Percentiles rank a stretch among this genome's conserved stretches.
These are phyloP conservation scores for Zophobas atratus DNA, from an alignment of 1,140 invertebrate genomes.

Conservation along the genomic window DNA sequence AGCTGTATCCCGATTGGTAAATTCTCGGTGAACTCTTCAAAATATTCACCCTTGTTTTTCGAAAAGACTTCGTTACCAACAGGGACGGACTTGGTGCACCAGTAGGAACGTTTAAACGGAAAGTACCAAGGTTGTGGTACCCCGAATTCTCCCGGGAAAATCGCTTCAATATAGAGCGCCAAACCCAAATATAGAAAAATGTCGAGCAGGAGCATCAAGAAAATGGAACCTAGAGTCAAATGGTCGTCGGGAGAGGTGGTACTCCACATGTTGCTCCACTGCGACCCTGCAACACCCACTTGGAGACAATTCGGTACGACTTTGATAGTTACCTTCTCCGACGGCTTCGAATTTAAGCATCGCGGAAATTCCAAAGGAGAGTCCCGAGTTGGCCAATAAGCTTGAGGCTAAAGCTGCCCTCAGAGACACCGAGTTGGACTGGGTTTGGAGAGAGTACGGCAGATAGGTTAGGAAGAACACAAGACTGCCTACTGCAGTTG, in stretches of 20 bases:
- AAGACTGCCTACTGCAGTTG: conserved; percentile 77
- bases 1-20: conserved; percentile 75
- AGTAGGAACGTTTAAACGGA: conserved; percentile 71
- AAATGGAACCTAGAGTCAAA: conserved; percentile 76
- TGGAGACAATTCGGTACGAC: not conserved
- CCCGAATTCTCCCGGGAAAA: conserved; percentile 79
- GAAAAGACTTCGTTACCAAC: not conserved
- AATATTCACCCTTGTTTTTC: conserved; percentile 7
- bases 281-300: conserved; percentile 70
- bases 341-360: conserved; percentile 76
- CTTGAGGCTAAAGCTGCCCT: not conserved
- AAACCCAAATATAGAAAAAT: conserved; percentile 76
- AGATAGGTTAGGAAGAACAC: conserved; percentile 81
- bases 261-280: conserved; percentile 81
- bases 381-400: conserved; percentile 71
- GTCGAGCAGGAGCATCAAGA: conserved; percentile 77
- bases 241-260: conserved; percentile 78
- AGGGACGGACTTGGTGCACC: conserved; percentile 6
- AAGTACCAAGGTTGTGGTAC: conserved; percentile 82
- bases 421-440: not conserved
- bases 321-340: conserved; percentile 68
- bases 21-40: conserved; percentile 44
- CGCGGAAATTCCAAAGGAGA: conserved; percentile 81
- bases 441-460: conserved; percentile 69
- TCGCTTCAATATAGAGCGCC: conserved; percentile 80